Percentiles rank a stretch among this genome's conserved stretches.
Evolutionary conservation across 2,888 invertebrate genomes (phyloP).

Genomic region (Thereva nobilitata): DNA sequence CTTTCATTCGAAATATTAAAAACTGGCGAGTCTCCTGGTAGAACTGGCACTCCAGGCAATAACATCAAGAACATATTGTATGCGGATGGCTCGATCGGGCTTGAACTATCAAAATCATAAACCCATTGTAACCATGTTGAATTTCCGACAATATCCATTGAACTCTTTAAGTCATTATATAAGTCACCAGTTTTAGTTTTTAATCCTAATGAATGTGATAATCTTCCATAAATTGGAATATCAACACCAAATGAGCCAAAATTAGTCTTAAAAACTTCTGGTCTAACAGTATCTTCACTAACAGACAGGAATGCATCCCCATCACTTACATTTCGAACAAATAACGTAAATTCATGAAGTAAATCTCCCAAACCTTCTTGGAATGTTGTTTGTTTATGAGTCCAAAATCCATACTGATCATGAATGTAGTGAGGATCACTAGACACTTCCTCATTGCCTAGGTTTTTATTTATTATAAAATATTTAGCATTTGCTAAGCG

Average conservation of each 20-base stretch:
- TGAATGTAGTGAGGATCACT: conserved; percentile 56
- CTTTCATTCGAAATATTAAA: conserved; percentile 44
- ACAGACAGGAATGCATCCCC: conserved; percentile 58
- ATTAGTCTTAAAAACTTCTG: conserved; percentile 49
- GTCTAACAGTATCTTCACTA: conserved; percentile 52
- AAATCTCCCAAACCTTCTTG: conserved; percentile 64
- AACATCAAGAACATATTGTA: conserved; percentile 72
- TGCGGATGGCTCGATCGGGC: conserved; percentile 52
- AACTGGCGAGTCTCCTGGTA: conserved; percentile 52
- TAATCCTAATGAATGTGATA: conserved; percentile 46
- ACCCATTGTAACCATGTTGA: conserved; percentile 56
- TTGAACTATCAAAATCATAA: conserved; percentile 47
- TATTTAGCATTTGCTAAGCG: conserved; percentile 68
- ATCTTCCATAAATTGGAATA: conserved; percentile 54
- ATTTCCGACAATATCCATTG: conserved; percentile 47
- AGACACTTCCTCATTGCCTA: conserved; percentile 61
- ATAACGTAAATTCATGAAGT: conserved; percentile 65
- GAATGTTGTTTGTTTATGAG: conserved; percentile 69
- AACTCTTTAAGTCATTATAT: conserved; percentile 47
- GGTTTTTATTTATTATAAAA: conserved; percentile 64
- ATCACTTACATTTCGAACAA: conserved; percentile 64
- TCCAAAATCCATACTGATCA: conserved; percentile 66
- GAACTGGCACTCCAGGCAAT: conserved; percentile 77
- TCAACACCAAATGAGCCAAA: conserved; percentile 51
- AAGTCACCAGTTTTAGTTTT: conserved; percentile 48